phyloP scores from a whole-genome alignment of 1,140 invertebrate species.

The Euschistus heros region DNA sequence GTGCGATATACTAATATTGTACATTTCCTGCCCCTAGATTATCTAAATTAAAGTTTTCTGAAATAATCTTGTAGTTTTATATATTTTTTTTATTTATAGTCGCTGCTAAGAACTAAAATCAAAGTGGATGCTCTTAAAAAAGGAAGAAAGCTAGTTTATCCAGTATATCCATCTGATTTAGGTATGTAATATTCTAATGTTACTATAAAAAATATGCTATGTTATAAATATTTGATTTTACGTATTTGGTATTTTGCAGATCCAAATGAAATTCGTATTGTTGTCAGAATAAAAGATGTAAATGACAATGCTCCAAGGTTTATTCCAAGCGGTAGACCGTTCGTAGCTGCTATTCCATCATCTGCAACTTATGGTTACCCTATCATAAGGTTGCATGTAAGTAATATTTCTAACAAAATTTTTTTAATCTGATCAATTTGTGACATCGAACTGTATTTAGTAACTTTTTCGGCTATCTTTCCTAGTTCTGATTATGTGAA shows the following conservation, averaged over 20 bases:
- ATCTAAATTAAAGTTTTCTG: too few species aligned
- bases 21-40: too few species aligned
- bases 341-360: constrained; percentile 65
- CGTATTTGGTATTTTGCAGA: constrained; percentile 32
- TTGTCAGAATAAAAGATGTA: constrained; percentile 62
- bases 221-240: neutral
- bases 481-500: too few species aligned
- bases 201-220: neutral
- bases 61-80: too few species aligned
- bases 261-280: constrained; percentile 52
- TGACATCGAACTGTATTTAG: too few species aligned
- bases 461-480: too few species aligned
- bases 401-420: too few species aligned
- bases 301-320: constrained; percentile 75
- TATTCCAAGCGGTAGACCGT: constrained; percentile 52
- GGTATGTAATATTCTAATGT: constrained; percentile 32
- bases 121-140: constrained; percentile 54
- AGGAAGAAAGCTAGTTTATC: constrained; percentile 53
- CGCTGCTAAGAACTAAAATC: constrained; percentile 54
- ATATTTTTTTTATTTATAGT: constrained; percentile 30
- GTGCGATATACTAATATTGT: too few species aligned
- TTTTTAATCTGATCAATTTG: too few species aligned
- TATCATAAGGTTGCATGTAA: constrained; percentile 56
- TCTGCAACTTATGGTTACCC: constrained; percentile 68
- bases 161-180: constrained; percentile 53